A percentile compares a stretch with the other conserved stretches of the same genome.
Conservation (phyloP, 2,113 vertebrate species). For the Misgurnus mizolepis region DNA sequence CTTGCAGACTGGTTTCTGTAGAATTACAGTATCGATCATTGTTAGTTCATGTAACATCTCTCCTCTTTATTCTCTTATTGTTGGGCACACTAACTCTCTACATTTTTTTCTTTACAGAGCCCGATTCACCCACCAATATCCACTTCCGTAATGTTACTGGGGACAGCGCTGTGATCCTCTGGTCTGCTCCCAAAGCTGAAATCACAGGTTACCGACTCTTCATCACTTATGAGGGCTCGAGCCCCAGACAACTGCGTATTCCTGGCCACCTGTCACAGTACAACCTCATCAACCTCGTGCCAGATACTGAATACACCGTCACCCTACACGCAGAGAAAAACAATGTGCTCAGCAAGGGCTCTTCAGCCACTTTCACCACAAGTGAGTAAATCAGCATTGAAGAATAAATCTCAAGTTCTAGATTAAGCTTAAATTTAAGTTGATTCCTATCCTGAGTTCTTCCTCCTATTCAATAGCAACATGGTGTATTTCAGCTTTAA, state of each 20-base stretch:
- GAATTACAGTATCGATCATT: not conserved
- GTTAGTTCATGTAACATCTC: not conserved
- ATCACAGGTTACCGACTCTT: conserved; percentile 84
- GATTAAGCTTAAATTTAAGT: no score
- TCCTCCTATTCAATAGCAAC: no score
- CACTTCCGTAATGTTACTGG: conserved; percentile 82
- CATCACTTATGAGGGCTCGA: conserved; percentile 78
- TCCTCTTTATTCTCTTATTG: not conserved
- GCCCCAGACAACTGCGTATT: conserved; percentile 79
- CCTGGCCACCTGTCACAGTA: conserved; percentile 76
- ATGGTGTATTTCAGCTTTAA: no score
- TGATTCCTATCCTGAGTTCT: no score
- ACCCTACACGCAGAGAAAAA: conserved; percentile 81
- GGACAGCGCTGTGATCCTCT: conserved; percentile 81
- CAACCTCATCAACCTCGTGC: conserved; percentile 81
- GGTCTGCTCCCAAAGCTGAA: conserved; percentile 80
- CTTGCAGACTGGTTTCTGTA: no score
- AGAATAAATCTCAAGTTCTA: no score
- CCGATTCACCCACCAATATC: conserved; percentile 86
- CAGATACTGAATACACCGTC: conserved; percentile 80
- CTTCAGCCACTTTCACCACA: conserved; percentile 34
- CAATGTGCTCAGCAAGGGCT: conserved; percentile 77
- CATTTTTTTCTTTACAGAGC: conserved; percentile 67
- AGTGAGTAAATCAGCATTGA: not conserved
- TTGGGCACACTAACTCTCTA: conserved; percentile 22